These are phyloP conservation scores for Drosophila dunni DNA, from an alignment of 1,140 invertebrate species.

Conservation along the genomic window DNA sequence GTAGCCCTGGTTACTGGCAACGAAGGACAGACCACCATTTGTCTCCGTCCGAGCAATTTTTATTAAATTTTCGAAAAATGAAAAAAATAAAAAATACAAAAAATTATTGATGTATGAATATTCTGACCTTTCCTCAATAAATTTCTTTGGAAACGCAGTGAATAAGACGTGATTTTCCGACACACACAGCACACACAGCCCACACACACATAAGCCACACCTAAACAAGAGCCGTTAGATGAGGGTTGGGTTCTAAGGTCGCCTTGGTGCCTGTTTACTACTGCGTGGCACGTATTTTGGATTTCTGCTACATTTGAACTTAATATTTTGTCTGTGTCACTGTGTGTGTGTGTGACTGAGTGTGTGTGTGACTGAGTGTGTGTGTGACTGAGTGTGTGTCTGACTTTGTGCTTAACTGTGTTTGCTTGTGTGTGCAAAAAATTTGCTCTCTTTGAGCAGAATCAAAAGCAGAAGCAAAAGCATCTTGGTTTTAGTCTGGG, in stretches of 20 bases:
- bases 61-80: conserved; percentile 51
- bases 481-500: conserved; percentile 67
- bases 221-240: conserved; percentile 25
- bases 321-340: conserved; percentile 63
- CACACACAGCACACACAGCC: conserved; percentile 56
- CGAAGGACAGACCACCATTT: conserved; percentile 36
- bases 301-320: conserved; percentile 83
- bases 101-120: conserved; percentile 79
- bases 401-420: conserved; percentile 16
- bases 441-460: conserved; percentile 55
- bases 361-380: conserved; percentile 26
- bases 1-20: conserved; percentile 30
- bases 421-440: conserved; percentile 37
- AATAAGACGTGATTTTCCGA: conserved; percentile 75
- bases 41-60: conserved; percentile 50
- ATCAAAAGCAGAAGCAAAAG: conserved; percentile 4
- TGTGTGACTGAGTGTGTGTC: conserved; percentile 9
- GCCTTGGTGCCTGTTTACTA: conserved; percentile 68
- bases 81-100: conserved; percentile 31
- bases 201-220: conserved; percentile 37
- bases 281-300: conserved; percentile 79
- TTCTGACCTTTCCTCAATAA: conserved; percentile 78
- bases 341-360: conserved; percentile 21
- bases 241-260: conserved; percentile 53
- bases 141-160: conserved; percentile 65